Evolutionary conservation across 2,113 vertebrate species (phyloP), one percentile per base, ranked within the genome.

Genomic region (Oncorhynchus clarkii): DNA sequence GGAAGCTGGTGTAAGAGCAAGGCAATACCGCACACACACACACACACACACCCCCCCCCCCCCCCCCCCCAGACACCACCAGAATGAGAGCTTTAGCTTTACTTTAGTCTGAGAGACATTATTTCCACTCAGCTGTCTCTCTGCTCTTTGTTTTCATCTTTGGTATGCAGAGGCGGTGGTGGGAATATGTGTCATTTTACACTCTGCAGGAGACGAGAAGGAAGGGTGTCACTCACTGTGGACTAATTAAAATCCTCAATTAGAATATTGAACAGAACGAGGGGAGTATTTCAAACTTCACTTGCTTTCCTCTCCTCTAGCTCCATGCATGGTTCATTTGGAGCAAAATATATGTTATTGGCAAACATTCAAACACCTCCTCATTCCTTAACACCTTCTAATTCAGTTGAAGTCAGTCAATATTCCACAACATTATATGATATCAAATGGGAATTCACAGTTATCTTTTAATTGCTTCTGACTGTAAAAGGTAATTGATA

Each of bases 231-330:
- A 54, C 77, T 82, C 6, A 74, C 73, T 82, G 74, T 71, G 66
- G 87, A 79, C 82, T 89, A 71, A 93, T 93, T 91, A 90, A 90
- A 92, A 84, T 68, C 81, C 75, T 82, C 80, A 84, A 88, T 92
- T 88, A 87, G 86, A 84, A 78, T 67, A 71, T 31, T 71, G 64
- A 78, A 80, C 77, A 71, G 62, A 45, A 70, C 3, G 4, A 74
- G 64, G n/a, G 73, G n/a, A 69, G 9, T 69, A 89, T 87, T 91
- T 84, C 83, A 89, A 82, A 88, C 84, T 74, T 59, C 71, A 84
- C 82, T 88, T 16, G 16, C 51, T 54, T 54, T 45, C 39, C 39
- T 45, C 39, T 89, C 83, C 76, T n/a, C n/a, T n/a, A n/a, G n/a
- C 78, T 87, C 78, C 81, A 78, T 70, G 85, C 72, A 27, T 84